Base-by-base conservation (phyloP, 2,113 vertebrate species). In the Ammospiza caudacuta region DNA sequence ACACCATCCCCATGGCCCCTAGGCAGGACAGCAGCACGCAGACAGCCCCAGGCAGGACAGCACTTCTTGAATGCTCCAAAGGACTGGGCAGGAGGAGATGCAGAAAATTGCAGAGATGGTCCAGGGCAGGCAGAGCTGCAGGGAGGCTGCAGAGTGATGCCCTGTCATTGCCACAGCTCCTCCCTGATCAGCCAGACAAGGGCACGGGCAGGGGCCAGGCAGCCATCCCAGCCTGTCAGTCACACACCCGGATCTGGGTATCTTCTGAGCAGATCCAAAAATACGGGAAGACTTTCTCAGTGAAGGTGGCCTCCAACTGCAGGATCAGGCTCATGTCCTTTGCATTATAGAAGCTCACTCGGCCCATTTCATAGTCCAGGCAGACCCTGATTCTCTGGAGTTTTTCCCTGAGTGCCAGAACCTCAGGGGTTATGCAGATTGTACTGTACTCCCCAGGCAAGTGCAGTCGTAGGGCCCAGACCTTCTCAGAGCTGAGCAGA, bases 171-270 rank as follows among this genome's bases (percentile, higher is more conserved):
- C 43, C 80, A 52, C 0, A 1, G 16, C 37, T 75, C 51, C 9
- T 33, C 19, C 68, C 58, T 55, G 44, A 78, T 33, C 64, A 66
- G 57, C 20, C 5, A 15, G 73, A 33, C 69, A 9, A 28, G 6
- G 54, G 54, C 54, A n/a, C 3, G 0, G 0, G 18, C 54, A 68
- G 25, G 43, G 12, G 11, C 46, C 15, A 0, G 0, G 72, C 17
- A 66, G 6, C 28, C 10, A 4, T 5, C n/a, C 0, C 0, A 17
- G 5, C 18, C 59, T 2, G 0, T 90, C 85, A 92, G 41, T 28
- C 58, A 44, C 67, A 54, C n/a, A 96, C 16, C 6, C 3, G 24
- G 81, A 39, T 39, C 11, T 39, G 39, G 39, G 39, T 39, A 12
- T 39, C 47, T 13, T 0, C 7, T 23, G 86, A 84, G 49, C n/a